Conservation (phyloP, 2,797 vertebrate species). For the Enoplosus armatus region DNA sequence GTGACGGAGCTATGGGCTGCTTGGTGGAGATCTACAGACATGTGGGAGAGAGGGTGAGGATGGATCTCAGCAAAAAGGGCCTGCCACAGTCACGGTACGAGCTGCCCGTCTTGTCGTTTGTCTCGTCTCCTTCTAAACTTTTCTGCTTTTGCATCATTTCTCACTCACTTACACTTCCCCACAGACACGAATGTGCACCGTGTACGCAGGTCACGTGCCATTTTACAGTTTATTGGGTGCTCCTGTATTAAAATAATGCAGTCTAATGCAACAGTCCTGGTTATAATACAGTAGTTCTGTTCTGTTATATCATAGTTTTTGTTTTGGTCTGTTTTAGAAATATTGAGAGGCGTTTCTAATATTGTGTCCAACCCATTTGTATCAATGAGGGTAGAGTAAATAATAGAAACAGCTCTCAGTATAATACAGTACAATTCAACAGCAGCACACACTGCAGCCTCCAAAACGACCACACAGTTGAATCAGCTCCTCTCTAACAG, state of each 20-base stretch:
- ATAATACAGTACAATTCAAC: not conserved
- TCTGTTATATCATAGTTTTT: not conserved
- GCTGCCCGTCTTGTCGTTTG: not conserved
- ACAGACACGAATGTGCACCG: not conserved
- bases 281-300: not conserved
- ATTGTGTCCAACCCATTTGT: not conserved
- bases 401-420: not conserved
- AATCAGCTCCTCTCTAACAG: not conserved
- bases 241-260: not conserved
- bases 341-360: not conserved
- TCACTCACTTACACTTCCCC: not conserved
- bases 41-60: conserved; percentile 96
- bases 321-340: not conserved
- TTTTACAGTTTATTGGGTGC: not conserved
- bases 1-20: conserved; percentile 96
- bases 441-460: not conserved
- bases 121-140: not conserved
- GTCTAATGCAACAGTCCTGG: not conserved
- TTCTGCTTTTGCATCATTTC: conserved; percentile 2
- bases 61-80: conserved; percentile 98
- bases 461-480: not conserved
- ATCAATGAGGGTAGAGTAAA: not conserved
- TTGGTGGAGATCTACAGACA: conserved; percentile 99
- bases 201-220: rapidly evolving
- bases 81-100: conserved; percentile 96